Evolutionary conservation across 2,797 vertebrate species (phyloP), one percentile per base, ranked within the genome.

Genomic region (Pangasius larnaudii): DNA sequence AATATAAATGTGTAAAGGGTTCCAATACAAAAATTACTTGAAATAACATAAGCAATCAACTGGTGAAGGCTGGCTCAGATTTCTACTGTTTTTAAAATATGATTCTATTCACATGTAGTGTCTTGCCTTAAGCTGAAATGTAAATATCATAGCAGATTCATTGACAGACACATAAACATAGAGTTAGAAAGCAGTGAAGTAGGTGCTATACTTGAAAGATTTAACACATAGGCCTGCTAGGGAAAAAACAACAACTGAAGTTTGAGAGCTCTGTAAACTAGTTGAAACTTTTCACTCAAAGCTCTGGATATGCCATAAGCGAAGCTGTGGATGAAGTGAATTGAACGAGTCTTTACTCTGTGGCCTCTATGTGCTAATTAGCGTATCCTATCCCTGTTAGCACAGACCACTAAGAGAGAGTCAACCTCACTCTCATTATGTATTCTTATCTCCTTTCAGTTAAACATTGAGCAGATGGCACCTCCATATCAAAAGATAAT

Each of bases 391-490:
- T 93, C 94, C 93, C 93, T 90, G 85, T 90, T 83, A 86, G 78
- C 36, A 33, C 53, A 42, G 94, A 95, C 93, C 95, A 94, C 95
- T 94, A 94, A 65, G 94, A 93, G 89, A 93, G 91, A 96, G 94
- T 95, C 94, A 94, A 93, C 92, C 93, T 90, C 92, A 91, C 94
- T 94, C 94, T 96, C 95, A 96, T 96, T 96, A 96, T 91, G 93
- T 94, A 94, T 95, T 94, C 95, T 96, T 96, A 96, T 96, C 96
- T 95, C 91, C 91, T 91, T 92, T 93, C 92, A 92, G 94, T 94
- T 94, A 93, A 95, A 94, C 94, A 93, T 95, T 94, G 94, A 94
- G 94, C 96, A 96, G 96, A 96, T 96, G 96, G 95, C 93, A 93
- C 91, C 58, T 92, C 85, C 92, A 93, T 94, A 95, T 96, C 95